Conservation (phyloP, 1,140 invertebrate species). For the Arctopsyche grandis region DNA sequence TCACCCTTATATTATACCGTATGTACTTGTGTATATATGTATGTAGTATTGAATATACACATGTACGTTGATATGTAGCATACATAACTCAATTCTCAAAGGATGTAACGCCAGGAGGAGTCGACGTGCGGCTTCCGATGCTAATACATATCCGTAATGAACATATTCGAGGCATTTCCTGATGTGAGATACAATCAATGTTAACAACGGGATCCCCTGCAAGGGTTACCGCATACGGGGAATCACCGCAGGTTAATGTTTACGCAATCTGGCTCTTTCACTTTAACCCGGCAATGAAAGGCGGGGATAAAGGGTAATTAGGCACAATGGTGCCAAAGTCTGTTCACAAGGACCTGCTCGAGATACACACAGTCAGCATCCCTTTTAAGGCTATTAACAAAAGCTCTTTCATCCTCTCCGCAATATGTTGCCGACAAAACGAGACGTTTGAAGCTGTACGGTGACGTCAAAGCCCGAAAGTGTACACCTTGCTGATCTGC, state of each 20-base stretch:
- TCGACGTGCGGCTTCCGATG: not conserved
- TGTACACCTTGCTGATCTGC: not conserved
- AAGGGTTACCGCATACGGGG: not conserved
- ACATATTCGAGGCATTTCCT: constrained; percentile 14
- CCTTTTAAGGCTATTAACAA: constrained; percentile 39
- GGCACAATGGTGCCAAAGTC: constrained; percentile 26
- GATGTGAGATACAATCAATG: constrained; percentile 9
- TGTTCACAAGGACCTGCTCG: constrained; percentile 10
- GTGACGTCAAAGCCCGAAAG: not conserved
- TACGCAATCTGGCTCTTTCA: constrained; percentile 20
- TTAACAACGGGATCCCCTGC: not conserved
- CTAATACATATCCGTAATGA: not conserved
- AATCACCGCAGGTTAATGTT: constrained; percentile 19
- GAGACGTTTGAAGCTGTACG: constrained; percentile 4
- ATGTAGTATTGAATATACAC: not conserved
- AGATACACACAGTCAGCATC: constrained; percentile 32
- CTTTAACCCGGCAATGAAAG: not conserved
- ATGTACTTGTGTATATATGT: too few species aligned
- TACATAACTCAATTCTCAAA: not conserved
- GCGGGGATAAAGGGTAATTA: constrained; percentile 34
- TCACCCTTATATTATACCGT: too few species aligned
- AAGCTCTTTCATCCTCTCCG: constrained; percentile 32
- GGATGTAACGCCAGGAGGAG: not conserved
- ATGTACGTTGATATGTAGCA: not conserved
- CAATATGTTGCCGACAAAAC: constrained; percentile 35